Percentiles rank a stretch among this genome's conserved stretches.
phyloP scores from a whole-genome alignment of 2,888 invertebrate species.

The Protula sp. region DNA sequence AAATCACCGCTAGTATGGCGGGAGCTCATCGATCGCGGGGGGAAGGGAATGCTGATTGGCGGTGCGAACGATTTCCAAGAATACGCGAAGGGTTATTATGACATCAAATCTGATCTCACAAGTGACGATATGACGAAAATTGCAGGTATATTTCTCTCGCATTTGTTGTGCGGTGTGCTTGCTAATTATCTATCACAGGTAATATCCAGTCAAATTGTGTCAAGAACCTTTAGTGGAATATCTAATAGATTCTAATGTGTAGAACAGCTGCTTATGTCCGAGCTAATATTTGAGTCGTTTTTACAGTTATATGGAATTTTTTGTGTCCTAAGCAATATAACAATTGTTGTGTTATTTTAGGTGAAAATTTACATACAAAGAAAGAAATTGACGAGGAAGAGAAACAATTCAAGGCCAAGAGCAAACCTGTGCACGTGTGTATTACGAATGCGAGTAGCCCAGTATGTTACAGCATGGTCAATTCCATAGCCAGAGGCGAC shows the following conservation, averaged over 20 bases:
- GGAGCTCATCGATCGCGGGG: slow-evolving; percentile 53
- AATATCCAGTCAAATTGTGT: too few species aligned
- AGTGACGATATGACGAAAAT: slow-evolving; percentile 44
- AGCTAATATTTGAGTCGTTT: too few species aligned
- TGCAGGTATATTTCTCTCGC: too few species aligned
- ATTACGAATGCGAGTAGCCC: slow-evolving; percentile 43
- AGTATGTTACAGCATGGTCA: slow-evolving; percentile 36
- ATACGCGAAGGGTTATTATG: slow-evolving; percentile 47
- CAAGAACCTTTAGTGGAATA: too few species aligned
- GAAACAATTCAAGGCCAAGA: slow-evolving; percentile 24
- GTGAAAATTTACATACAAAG: slow-evolving; percentile 42
- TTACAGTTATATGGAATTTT: too few species aligned
- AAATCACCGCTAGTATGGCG: slow-evolving; percentile 54
- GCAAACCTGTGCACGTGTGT: slow-evolving; percentile 42
- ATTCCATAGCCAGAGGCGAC: slow-evolving; percentile 37
- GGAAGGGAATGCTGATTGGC: slow-evolving; percentile 52
- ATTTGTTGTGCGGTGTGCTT: too few species aligned
- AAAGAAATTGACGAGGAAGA: slow-evolving; percentile 38
- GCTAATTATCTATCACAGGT: too few species aligned
- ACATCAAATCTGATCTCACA: slow-evolving; percentile 37
- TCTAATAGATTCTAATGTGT: too few species aligned
- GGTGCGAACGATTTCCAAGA: slow-evolving; percentile 54
- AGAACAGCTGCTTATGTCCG: too few species aligned
- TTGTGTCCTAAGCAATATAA: too few species aligned
- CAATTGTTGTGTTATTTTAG: too few species aligned